phyloP scores from a whole-genome alignment of 2,888 invertebrate genomes.

The Brachyopa scutellaris region DNA sequence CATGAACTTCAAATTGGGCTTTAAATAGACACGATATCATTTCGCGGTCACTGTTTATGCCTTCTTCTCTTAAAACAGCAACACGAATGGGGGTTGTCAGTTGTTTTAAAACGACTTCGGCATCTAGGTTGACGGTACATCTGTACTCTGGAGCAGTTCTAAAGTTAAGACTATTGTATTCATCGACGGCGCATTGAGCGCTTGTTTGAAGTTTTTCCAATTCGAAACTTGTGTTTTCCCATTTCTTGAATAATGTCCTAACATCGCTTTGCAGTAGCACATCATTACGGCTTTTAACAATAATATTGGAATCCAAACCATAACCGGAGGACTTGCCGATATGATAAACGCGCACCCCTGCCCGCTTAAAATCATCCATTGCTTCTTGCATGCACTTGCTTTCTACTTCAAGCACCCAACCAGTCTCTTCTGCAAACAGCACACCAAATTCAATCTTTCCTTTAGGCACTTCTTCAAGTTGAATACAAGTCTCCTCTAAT shows the following conservation, averaged over 20 bases:
- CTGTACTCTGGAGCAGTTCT: conserved; percentile 89
- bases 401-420: conserved; percentile 91
- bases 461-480: conserved; percentile 76
- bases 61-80: conserved; percentile 98
- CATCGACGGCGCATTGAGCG: conserved; percentile 89
- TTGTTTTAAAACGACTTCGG: conserved; percentile 81
- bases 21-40: conserved; percentile 95
- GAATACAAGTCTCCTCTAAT: conserved; percentile 70
- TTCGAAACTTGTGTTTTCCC: conserved; percentile 98
- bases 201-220: conserved; percentile 94
- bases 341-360: conserved; percentile 85
- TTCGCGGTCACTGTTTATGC: conserved; percentile 96
- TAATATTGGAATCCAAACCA: conserved; percentile 84
- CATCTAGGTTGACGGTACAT: conserved; percentile 87
- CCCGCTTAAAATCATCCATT: conserved; percentile 84
- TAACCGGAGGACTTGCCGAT: conserved; percentile 87
- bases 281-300: conserved; percentile 73
- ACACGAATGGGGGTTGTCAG: conserved; percentile 85
- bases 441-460: conserved; percentile 85
- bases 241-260: conserved; percentile 88
- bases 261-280: conserved; percentile 85
- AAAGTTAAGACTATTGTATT: conserved; percentile 87
- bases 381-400: conserved; percentile 84
- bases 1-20: conserved; percentile 96
- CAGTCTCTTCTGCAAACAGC: conserved; percentile 93